Base-by-base conservation (phyloP, 2,888 invertebrate genomes). In the Rhagophthalmus giganteus region DNA sequence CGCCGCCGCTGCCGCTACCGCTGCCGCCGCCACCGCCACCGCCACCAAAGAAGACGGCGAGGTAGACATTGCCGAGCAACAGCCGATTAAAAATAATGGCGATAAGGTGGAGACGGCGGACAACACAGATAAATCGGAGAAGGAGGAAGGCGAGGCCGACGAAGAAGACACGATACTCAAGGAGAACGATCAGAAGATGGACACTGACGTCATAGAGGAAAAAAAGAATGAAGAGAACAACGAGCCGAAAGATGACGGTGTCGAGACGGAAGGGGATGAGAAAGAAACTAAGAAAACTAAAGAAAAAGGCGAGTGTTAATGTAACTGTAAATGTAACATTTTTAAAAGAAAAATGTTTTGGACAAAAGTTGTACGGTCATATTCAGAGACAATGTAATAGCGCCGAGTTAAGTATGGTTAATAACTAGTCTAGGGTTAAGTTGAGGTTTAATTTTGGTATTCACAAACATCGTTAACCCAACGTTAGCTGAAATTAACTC, bases 261-360 rank as follows among this genome's bases (percentile, higher is more conserved):
- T 40, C 53, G 39, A 34, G 27, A 46, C 52, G 42, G 47, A 50
- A 53, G 45, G 55, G 67, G n/a, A 42, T 55, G 6, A 39, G 42
- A 9, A 66, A 60, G 39, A 67, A 53, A 64, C 64, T 39, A 70
- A 8, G 76, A 75, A 59, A 78, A 77, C 78, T 76, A 57, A 76
- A 77, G 58, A 54, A 27, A 54, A 52, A 24, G 50, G 52, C 41
- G 13, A 10, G 28, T 16, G 10, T 9, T 24, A 42, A 39, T 37
- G n/a, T 24, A 20, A 25, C 10, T n/a, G n/a, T n/a, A n/a, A n/a
- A n/a, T n/a, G n/a, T n/a, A n/a, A n/a, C n/a, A n/a, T n/a, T n/a
- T n/a, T n/a, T n/a, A n/a, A n/a, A n/a, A n/a, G n/a, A n/a, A n/a
- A n/a, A n/a, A n/a, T n/a, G n/a, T n/a, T n/a, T n/a, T n/a, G n/a